Evolutionary conservation across 2,888 invertebrate genomes (phyloP).

Genomic region (Ephialtes manifestator): DNA sequence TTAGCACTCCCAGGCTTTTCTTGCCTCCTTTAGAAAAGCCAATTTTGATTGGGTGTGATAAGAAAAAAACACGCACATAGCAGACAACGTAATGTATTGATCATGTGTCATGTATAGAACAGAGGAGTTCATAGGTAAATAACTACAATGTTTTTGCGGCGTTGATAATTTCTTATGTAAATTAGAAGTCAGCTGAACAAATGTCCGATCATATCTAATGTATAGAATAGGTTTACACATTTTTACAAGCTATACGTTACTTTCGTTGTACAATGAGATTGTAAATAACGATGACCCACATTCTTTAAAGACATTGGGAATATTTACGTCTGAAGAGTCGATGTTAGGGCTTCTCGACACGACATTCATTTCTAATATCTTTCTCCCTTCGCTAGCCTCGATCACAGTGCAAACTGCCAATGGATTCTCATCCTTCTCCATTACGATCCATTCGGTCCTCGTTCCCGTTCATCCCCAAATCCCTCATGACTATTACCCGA

Average conservation of each 20-base stretch:
- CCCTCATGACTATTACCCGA: slow-evolving; percentile 64
- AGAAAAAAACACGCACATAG: no score
- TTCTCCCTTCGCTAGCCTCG: slow-evolving; percentile 26
- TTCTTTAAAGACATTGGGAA: slow-evolving; percentile 13
- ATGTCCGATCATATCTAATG: not conserved
- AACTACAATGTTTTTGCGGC: no score
- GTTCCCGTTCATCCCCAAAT: slow-evolving; percentile 58
- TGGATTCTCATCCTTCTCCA: slow-evolving; percentile 67
- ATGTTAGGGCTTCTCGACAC: slow-evolving; percentile 28
- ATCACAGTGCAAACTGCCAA: slow-evolving; percentile 65
- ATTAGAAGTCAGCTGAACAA: not conserved
- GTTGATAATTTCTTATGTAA: not conserved
- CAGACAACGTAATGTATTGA: no score
- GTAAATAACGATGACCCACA: slow-evolving; percentile 27
- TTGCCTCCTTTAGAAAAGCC: not conserved
- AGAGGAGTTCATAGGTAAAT: no score
- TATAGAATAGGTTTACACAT: not conserved
- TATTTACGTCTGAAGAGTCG: not conserved
- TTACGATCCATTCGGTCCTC: slow-evolving; percentile 63
- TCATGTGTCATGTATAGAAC: no score
- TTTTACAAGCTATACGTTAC: not conserved
- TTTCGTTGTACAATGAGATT: not conserved
- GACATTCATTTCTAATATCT: slow-evolving; percentile 45
- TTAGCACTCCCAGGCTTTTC: not conserved
- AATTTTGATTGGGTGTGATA: no score